A percentile compares a stretch with the other conserved stretches of the same genome.
These are phyloP conservation scores for Argyresthia albistria DNA, from an alignment of 2,888 invertebrate species.

Conservation along the genomic window DNA sequence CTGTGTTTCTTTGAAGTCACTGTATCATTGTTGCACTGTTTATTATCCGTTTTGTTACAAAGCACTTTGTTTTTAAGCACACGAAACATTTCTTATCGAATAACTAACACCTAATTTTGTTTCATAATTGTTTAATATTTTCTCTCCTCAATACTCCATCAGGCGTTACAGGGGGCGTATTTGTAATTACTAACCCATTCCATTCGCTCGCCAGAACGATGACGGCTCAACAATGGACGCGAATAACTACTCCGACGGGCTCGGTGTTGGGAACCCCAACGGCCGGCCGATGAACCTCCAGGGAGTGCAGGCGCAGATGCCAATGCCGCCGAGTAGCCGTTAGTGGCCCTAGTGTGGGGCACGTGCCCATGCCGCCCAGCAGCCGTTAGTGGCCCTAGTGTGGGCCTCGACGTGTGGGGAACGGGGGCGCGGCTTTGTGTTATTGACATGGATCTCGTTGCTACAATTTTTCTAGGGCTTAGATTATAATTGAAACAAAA, in stretches of 20 bases:
- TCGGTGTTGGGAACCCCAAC: constrained; percentile 65
- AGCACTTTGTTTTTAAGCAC: no score
- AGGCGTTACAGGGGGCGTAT: no score
- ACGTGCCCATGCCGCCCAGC: neutral
- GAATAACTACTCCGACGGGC: constrained; percentile 77
- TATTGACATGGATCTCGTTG: no score
- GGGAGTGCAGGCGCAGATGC: constrained; percentile 63
- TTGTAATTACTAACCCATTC: neutral
- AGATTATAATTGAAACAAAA: no score
- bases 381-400: neutral
- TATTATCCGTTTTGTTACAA: no score
- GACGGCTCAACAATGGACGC: constrained; percentile 82
- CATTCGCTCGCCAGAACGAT: constrained; percentile 72
- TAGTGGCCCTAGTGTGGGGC: no score
- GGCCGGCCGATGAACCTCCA: constrained; percentile 65
- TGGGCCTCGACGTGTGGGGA: neutral
- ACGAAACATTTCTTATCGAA: no score
- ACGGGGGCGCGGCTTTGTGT: neutral
- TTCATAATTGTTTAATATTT: no score
- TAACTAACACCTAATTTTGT: no score
- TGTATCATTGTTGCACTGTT: neutral
- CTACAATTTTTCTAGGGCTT: no score
- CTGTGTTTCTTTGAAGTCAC: neutral
- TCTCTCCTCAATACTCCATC: no score
- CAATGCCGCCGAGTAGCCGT: constrained; percentile 57